phyloP scores from a whole-genome alignment of 2,797 vertebrate genomes.

The Fratercula arctica region DNA sequence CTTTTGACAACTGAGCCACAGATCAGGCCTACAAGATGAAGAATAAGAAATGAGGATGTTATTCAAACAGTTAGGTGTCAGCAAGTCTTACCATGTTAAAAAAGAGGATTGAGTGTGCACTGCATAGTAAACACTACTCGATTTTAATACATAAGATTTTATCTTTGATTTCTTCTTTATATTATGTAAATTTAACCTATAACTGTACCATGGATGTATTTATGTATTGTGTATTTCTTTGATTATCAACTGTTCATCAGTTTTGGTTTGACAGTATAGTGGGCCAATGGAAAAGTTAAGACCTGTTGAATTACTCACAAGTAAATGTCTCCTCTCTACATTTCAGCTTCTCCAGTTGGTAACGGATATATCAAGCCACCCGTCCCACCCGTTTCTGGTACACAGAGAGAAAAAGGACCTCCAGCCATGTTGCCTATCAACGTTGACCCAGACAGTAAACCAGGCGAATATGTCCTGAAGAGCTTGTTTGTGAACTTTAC shows the following conservation, averaged over 20 bases:
- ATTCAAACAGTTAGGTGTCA: neutral
- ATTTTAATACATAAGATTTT: neutral
- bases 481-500: constrained; percentile 97
- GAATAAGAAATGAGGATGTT: neutral
- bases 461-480: constrained; percentile 96
- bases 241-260: neutral
- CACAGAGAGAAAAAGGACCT: constrained; percentile 90
- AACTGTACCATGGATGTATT: neutral
- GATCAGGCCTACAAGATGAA: neutral
- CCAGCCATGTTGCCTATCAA: constrained; percentile 91
- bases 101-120: neutral
- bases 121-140: neutral
- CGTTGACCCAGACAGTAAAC: constrained; percentile 95
- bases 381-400: constrained; percentile 84
- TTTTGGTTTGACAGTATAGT: neutral
- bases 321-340: constrained; percentile 14
- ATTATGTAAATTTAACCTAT: neutral
- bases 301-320: neutral
- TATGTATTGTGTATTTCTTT: neutral
- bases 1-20: neutral
- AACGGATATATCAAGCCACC: constrained; percentile 96
- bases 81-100: neutral
- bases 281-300: neutral
- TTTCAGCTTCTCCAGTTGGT: constrained; percentile 91
- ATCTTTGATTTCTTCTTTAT: neutral